phyloP scores from a whole-genome alignment of 2,113 vertebrate genomes.

The Muntiacus muntjak region DNA sequence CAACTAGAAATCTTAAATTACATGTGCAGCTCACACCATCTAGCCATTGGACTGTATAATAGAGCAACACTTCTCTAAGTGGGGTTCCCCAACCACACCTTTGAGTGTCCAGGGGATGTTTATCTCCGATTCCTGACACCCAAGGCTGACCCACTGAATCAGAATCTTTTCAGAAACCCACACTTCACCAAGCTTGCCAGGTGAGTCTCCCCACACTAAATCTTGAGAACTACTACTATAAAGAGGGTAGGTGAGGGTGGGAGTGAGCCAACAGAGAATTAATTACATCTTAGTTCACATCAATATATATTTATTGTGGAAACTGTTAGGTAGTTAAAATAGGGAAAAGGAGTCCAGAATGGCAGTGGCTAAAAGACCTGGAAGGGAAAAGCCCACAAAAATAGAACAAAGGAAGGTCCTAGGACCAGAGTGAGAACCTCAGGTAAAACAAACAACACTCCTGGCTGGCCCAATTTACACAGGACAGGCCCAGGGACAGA shows the following conservation, averaged over 20 bases:
- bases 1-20: neutral
- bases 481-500: too few relatives aligned
- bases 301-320: neutral
- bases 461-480: too few relatives aligned
- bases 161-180: neutral
- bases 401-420: too few relatives aligned
- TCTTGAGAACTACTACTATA: too few relatives aligned
- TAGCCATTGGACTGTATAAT: neutral
- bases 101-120: too few relatives aligned
- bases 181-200: neutral
- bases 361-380: too few relatives aligned
- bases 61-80: neutral
- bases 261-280: neutral
- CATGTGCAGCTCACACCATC: neutral
- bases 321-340: too few relatives aligned
- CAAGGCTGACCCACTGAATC: neutral
- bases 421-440: too few relatives aligned
- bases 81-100: neutral
- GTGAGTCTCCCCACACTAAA: neutral
- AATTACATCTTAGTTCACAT: neutral
- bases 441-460: too few relatives aligned
- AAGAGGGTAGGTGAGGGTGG: neutral
- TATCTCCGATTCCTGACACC: neutral
- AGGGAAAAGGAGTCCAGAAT: too few relatives aligned
- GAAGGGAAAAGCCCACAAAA: too few relatives aligned